Conservation (phyloP, 1,140 invertebrate genomes). For the Drosophila virilis region DNA sequence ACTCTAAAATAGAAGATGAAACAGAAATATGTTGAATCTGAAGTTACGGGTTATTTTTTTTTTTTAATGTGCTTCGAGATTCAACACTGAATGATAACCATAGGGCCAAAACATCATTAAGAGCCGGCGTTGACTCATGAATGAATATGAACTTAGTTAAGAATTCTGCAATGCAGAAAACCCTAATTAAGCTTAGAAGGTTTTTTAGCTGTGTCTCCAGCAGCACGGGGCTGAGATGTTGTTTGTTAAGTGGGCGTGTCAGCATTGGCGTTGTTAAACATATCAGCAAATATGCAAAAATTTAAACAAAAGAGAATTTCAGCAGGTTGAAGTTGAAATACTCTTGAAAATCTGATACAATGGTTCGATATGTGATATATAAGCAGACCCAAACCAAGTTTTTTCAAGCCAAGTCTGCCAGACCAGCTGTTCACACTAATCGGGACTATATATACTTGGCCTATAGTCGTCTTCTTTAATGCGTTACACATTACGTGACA, state of each 20-base stretch:
- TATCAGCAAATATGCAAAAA: slow-evolving; percentile 20
- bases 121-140: slow-evolving; percentile 28
- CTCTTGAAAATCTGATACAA: neutral
- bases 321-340: neutral
- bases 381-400: too few relatives aligned
- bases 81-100: slow-evolving; percentile 38
- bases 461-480: neutral
- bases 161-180: neutral
- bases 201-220: neutral
- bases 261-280: slow-evolving; percentile 39
- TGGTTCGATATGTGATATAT: too few relatives aligned
- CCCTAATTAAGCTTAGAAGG: neutral
- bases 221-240: neutral
- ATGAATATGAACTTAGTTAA: slow-evolving; percentile 19
- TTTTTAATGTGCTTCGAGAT: slow-evolving; percentile 14
- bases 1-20: slow-evolving; percentile 75
- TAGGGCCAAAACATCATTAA: slow-evolving; percentile 17
- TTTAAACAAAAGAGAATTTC: too few relatives aligned
- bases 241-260: slow-evolving; percentile 49
- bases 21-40: slow-evolving; percentile 18
- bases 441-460: too few relatives aligned
- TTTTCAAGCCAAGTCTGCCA: too few relatives aligned
- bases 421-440: too few relatives aligned
- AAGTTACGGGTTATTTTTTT: slow-evolving; percentile 37
- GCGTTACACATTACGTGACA: slow-evolving; percentile 3